Evolutionary conservation across 2,113 vertebrate species (phyloP).

Genomic region (Aspidoscelis tigris): DNA sequence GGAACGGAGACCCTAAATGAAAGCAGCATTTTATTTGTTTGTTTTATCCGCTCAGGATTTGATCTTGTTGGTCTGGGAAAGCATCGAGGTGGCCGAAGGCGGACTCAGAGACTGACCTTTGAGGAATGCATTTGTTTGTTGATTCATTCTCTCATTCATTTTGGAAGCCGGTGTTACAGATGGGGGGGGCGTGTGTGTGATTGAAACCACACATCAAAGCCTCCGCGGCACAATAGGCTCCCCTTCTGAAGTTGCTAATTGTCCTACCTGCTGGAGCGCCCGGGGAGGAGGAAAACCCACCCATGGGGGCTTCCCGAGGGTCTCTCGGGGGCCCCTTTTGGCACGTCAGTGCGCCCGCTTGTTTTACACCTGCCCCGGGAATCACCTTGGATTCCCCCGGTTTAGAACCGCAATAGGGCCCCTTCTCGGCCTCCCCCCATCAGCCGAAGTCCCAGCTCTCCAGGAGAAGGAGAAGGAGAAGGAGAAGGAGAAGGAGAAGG

Average conservation of each 20-base stretch:
- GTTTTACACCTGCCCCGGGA: slow-evolving; percentile 46
- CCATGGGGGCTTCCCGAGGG: too few relatives aligned
- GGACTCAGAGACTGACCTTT: slow-evolving; percentile 50
- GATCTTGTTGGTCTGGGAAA: too few relatives aligned
- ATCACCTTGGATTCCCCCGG: slow-evolving; percentile 48
- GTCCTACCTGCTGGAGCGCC: slow-evolving; percentile 49
- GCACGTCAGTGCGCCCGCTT: slow-evolving; percentile 36
- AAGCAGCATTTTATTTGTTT: background rate
- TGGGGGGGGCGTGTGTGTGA: slow-evolving; percentile 32
- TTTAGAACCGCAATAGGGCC: slow-evolving; percentile 43
- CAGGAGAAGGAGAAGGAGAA: slow-evolving; percentile 44
- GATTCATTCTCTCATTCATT: slow-evolving; percentile 57
- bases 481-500: background rate
- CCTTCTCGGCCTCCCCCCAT: slow-evolving; percentile 37
- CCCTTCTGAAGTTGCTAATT: slow-evolving; percentile 59
- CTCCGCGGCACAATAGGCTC: background rate
- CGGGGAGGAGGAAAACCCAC: slow-evolving; percentile 29
- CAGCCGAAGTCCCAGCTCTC: slow-evolving; percentile 17
- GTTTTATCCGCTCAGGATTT: background rate
- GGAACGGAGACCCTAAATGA: background rate
- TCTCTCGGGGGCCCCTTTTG: background rate
- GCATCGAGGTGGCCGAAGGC: background rate
- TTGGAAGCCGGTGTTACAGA: slow-evolving; percentile 60
- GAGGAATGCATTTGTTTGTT: background rate
- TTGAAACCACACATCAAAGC: slow-evolving; percentile 65